Base-by-base conservation (phyloP, 2,797 vertebrate genomes). In the Pyrocephalus nanus region DNA sequence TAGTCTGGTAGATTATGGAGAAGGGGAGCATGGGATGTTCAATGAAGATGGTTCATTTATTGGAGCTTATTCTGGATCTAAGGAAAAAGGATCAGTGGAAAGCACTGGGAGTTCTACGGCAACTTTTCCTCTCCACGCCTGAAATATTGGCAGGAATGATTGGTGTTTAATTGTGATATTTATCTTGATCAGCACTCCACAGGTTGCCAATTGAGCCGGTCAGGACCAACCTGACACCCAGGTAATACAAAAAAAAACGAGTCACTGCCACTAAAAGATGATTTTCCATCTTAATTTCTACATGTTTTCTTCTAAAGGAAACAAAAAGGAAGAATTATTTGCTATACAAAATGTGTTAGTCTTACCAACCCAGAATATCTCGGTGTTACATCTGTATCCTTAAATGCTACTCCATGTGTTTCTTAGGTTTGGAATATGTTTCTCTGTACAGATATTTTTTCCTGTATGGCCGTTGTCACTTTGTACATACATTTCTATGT, bases 21-120 rank as follows among this genome's bases (percentile, higher is more conserved):
- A 98, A 13, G 99, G 99, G 6, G 99, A 99, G 96, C 99, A 99
- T 9, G 98, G 95, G 53, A 98, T 99, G 92, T 99, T 99, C 98
- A 99, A 98, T 55, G 99, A 99, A 98, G 99, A 99, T 22, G 99
- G 99, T 78, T 99, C 99, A 29, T 99, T 99, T 92, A 99, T 99
- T 80, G 99, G 99, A 22, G 99, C 99, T 96, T 99, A 99, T 14
- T 97, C 98, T 2, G 98, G 98, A 69, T 98, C 98, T 72, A 99
- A 99, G 97, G 98, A 97, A 93, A 98, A 98, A 97, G 98, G 90
- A 86, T 98, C 99, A 9, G 96, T 97, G 42, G 99, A 99, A 97
- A 98, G 99, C 96, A 98, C 95, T 45, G 97, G 97, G 43, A 97
- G 98, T 47, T 98, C 98, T 34, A 96, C 97, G 0, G 97, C 97